Base-by-base conservation (phyloP, 2,113 vertebrate species). In the Indri indri region DNA sequence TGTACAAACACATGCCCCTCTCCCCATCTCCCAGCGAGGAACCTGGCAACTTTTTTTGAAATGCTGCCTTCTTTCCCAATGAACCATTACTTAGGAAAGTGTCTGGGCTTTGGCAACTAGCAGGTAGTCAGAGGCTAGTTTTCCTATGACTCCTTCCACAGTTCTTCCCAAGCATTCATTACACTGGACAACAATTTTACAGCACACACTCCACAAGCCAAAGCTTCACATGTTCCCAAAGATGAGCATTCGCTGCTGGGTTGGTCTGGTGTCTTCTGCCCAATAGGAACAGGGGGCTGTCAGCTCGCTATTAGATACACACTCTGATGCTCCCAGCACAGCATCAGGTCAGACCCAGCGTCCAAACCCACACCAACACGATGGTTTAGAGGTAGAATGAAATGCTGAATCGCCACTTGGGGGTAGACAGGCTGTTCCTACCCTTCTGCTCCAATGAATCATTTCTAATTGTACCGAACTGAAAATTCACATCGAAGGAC, bases 321-420 rank as follows among this genome's bases (percentile, higher is more conserved):
- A 40, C 37, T 74, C 82, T 0, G 4, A 89, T 47, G 87, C 91
- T 63, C 93, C 71, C 76, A 73, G 76, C 66, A 45, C 5, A 57
- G 25, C 1, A 17, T 22, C 50, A 66, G 74, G 79, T 2, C 59
- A 40, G 80, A 76, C 77, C 77, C 1, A 5, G 66, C 45, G 34
- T 25, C 77, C 32, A 66, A 1, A 42, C 52, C 83, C 32, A 71
- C 42, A 22, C 30, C 88, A 52, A 66, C 50, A 57, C 8, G 23
- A 77, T 45, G 90, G 87, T 13, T 87, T 22, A 83, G 96, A 98
- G 98, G 97, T 97, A 97, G 98, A 92, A 86, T 52, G 90, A 79
- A 87, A 91, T n/a, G 54, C 68, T 25, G 70, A 86, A 23, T 84
- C 66, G 30, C 88, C 65, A 76, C 71, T 70, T 6, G 2, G 81